phyloP scores from a whole-genome alignment of 2,888 invertebrate species.

The Thymelicus acteon region DNA sequence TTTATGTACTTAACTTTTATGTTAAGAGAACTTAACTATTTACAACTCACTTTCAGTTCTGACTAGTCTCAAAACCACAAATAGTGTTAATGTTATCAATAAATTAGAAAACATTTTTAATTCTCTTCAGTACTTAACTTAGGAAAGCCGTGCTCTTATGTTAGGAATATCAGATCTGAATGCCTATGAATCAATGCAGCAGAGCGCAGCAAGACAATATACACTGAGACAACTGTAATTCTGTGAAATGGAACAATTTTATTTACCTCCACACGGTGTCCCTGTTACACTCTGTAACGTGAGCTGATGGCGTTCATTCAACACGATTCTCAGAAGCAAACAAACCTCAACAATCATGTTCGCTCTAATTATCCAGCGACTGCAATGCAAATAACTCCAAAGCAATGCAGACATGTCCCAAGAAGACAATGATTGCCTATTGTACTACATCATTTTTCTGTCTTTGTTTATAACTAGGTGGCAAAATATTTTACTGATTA shows the following conservation, averaged over 20 bases:
- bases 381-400: slow-evolving; percentile 15
- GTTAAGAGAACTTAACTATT: background rate
- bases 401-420: slow-evolving; percentile 1
- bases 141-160: too few relatives aligned
- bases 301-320: slow-evolving; percentile 50
- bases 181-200: slow-evolving; percentile 2
- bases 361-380: slow-evolving; percentile 2
- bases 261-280: slow-evolving; percentile 53
- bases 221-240: slow-evolving; percentile 37
- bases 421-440: slow-evolving; percentile 7
- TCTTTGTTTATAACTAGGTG: slow-evolving; percentile 16
- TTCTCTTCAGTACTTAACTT: too few relatives aligned
- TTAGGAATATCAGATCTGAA: background rate
- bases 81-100: background rate
- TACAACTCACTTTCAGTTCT: slow-evolving; percentile 16
- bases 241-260: slow-evolving; percentile 50
- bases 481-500: slow-evolving; percentile 31
- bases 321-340: slow-evolving; percentile 54
- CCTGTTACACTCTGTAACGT: slow-evolving; percentile 45
- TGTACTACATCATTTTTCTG: background rate
- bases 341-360: slow-evolving; percentile 51
- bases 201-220: slow-evolving; percentile 6
- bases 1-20: background rate
- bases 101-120: slow-evolving; percentile 15
- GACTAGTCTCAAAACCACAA: slow-evolving; percentile 2